Percentiles rank a stretch among this genome's conserved stretches.
Evolutionary conservation across 2,113 vertebrate genomes (phyloP).

Genomic region (Pan troglodytes): NHGRI_mPanTro3-v2.1_pri NC_072414.2:57707501-57708000

Average conservation of each 20-base stretch:
- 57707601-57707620: neutral
- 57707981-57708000: neutral
- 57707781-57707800: conserved; percentile 38
- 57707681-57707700: neutral
- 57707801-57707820: conserved; percentile 45
- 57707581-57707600: neutral
- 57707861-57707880: neutral
- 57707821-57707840: neutral
- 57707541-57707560: neutral
- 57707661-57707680: neutral
- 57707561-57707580: neutral
- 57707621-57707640: conserved; percentile 10
- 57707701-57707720: neutral
- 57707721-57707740: neutral
- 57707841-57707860: neutral
- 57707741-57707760: neutral
- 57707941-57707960: neutral
- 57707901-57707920: no score
- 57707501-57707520: no score
- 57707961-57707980: neutral
- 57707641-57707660: neutral
- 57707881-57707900: neutral
- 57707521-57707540: neutral
- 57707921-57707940: neutral
- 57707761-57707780: conserved; percentile 17